Base-by-base conservation (phyloP, 2,888 invertebrate genomes). In the Rambutsinella grinnellia region DNA sequence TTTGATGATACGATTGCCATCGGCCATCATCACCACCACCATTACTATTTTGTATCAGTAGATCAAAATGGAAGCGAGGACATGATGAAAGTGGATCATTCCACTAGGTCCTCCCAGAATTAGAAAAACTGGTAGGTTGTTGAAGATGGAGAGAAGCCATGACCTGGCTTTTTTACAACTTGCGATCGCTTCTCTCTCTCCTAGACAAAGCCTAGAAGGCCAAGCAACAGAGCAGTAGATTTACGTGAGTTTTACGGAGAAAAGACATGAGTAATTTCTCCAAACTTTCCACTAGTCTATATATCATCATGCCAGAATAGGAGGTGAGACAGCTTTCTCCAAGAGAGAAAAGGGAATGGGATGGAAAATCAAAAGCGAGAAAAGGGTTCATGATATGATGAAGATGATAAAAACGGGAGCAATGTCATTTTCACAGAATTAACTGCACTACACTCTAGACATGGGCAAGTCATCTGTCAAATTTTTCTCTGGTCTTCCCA, bases 391-490 rank as follows among this genome's bases (percentile, higher is more conserved):
- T 61, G 44, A 61, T 61, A 36, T 26, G 26, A 61, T 63, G 62
- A 63, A 5, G 19, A 63, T 63, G 36, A 65, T 54, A 65, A 53
- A 56, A 65, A 65, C 53, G 53, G 36, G 63, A 65, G 54, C 53
- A 65, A 65, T 54, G 63, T 44, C 63, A 65, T 65, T 65, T 65
- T 65, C 63, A 53, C 63, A 27, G 53, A 54, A 65, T 65, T 65
- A 65, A 65, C 49, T 65, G 54, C 36, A 65, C 54, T 36, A 65
- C 63, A 53, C 62, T 15, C 47, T n/a, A n/a, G n/a, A n/a, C n/a
- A n/a, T n/a, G n/a, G n/a, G n/a, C n/a, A n/a, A n/a, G n/a, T n/a
- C n/a, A n/a, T n/a, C n/a, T n/a, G n/a, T n/a, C n/a, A n/a, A n/a
- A n/a, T n/a, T n/a, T n/a, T n/a, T n/a, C n/a, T n/a, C n/a, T n/a